phyloP scores from a whole-genome alignment of 64 coral and sea anemone genomes.

The Platygyra sinensis region DNA sequence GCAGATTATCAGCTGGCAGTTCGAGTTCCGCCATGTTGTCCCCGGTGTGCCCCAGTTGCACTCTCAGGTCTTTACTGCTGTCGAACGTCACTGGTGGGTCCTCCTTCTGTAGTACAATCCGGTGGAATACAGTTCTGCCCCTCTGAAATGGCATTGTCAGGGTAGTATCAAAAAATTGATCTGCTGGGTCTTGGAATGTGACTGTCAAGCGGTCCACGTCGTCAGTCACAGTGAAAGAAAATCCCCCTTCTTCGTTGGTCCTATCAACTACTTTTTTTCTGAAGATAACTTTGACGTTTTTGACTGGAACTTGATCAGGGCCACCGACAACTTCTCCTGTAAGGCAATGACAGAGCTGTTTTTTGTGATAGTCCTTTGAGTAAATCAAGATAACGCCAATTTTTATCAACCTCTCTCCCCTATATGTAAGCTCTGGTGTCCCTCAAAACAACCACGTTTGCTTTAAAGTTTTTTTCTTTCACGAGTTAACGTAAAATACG shows the following conservation, averaged over 20 bases:
- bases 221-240: slow-evolving; percentile 27
- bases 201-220: slow-evolving; percentile 33
- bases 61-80: not conserved
- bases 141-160: slow-evolving; percentile 12
- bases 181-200: slow-evolving; percentile 13
- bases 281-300: slow-evolving; percentile 49
- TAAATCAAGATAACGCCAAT: too few relatives aligned
- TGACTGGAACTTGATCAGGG: not conserved
- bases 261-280: slow-evolving; percentile 24
- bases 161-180: slow-evolving; percentile 12
- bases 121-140: slow-evolving; percentile 47
- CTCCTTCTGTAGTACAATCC: slow-evolving; percentile 20
- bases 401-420: too few relatives aligned
- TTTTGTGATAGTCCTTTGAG: too few relatives aligned
- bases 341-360: not conserved
- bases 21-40: not conserved
- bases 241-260: slow-evolving; percentile 23
- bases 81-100: slow-evolving; percentile 55
- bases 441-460: too few relatives aligned
- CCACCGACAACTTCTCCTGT: slow-evolving; percentile 61
- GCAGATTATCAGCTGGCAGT: not conserved
- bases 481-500: too few relatives aligned
- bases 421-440: too few relatives aligned
- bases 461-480: too few relatives aligned
- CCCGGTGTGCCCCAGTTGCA: not conserved